phyloP scores from a whole-genome alignment of 2,113 vertebrate species.

The Numida meleagris region DNA sequence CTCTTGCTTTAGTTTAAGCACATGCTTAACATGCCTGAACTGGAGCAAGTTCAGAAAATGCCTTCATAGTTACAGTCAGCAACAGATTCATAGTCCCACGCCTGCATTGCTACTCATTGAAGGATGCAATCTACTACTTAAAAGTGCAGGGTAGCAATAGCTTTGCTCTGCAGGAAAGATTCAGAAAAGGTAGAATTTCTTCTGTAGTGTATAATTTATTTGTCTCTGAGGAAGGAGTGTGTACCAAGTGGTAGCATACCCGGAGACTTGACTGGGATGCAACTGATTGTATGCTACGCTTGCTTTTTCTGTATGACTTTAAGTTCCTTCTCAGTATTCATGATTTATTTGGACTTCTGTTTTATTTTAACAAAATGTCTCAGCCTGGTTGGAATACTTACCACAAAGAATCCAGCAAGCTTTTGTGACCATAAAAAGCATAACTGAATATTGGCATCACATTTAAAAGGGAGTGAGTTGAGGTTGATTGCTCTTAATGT shows the following conservation, averaged over 20 bases:
- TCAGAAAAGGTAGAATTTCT: neutral
- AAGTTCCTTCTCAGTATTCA: neutral
- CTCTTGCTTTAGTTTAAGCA: neutral
- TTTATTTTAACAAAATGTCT: neutral
- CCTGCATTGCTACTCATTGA: neutral
- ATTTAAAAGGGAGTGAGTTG: neutral
- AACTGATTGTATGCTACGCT: neutral
- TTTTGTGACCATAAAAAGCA: neutral
- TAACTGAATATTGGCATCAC: neutral
- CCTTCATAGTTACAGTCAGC: neutral
- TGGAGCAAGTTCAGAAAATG: neutral
- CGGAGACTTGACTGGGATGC: neutral
- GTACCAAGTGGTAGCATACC: neutral
- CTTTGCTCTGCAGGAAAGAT: neutral
- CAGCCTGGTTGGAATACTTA: neutral
- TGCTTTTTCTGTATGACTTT: neutral
- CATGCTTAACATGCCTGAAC: neutral
- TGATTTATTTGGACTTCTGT: conserved; percentile 15
- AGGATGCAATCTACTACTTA: neutral
- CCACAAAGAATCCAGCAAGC: neutral
- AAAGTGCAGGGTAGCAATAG: neutral
- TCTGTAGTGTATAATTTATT: neutral
- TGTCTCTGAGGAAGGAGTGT: neutral
- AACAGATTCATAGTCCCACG: neutral
- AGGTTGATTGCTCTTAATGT: conserved; percentile 25